Evolutionary conservation across 2,113 vertebrate genomes (phyloP), one percentile per base, ranked within the genome.

Genomic region (Spilogale gracilis): DNA sequence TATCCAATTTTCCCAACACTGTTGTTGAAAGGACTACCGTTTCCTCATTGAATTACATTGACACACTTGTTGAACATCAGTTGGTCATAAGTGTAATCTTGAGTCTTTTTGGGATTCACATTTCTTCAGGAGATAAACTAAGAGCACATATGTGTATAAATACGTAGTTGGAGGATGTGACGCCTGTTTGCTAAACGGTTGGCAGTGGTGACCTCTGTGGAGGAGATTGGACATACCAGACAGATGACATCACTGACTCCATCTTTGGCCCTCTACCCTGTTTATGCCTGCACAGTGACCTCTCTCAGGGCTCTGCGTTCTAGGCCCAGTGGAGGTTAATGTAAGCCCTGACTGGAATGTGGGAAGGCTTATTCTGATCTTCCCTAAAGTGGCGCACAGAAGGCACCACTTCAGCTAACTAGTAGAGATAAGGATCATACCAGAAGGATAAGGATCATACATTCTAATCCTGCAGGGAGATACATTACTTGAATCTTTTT

Each of bases 401-500:
- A 50, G 13, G 45, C 45, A 2, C 13, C 45, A 50, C 74, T 78
- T 78, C 14, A 78, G 45, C 30, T 78, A 78, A 50, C 74, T 17
- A 78, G 74, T 50, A 50, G 25, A 63, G 48, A 90, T 48, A 27
- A 63, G 52, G 11, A 94, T 73, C 6, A 9, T 50, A 50, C 45
- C 74, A 50, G 73, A 45, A 74, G 71, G 56, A 89, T 56, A 27
- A 54, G 43, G 14, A 90, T 85, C 17, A 54, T 17, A 58, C 43
- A 69, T 79, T 79, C 17, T 71, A 27, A 52, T 56, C 60, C 25
- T 83, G 2, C 12, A 65, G 56, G n/a, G 61, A 48, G 30, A 9
- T 50, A 30, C 9, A 63, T 69, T 83, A 58, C 81, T 56, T 94
- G 25, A 87, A 93, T 87, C 32, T 81, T 95, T 95, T 60, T 30